Conservation (phyloP, 2,113 vertebrate genomes). For the Rhodinocichla rosea region DNA sequence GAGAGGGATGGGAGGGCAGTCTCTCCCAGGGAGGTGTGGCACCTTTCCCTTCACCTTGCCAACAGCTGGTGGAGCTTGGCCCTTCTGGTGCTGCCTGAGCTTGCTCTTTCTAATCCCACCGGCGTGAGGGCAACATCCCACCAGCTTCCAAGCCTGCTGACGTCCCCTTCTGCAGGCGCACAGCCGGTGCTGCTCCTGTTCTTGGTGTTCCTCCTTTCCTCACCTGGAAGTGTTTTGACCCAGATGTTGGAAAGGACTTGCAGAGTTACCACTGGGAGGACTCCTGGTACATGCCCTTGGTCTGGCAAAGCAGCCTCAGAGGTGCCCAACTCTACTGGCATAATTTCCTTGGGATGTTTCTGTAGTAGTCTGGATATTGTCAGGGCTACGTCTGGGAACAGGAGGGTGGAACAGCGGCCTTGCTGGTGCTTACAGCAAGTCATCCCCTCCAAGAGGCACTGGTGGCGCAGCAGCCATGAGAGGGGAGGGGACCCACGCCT, state of each 20-base stretch:
- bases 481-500: background rate
- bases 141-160: background rate
- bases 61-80: background rate
- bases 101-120: background rate
- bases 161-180: fast-evolving
- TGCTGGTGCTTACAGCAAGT: fast-evolving
- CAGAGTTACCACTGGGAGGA: too few relatives aligned
- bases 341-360: background rate
- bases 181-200: background rate
- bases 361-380: background rate
- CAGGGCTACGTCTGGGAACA: background rate
- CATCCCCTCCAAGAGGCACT: background rate
- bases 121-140: background rate
- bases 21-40: background rate
- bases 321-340: fast-evolving
- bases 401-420: background rate
- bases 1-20: background rate
- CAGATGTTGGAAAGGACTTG: background rate
- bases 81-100: background rate
- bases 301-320: background rate
- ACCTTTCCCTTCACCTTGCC: background rate
- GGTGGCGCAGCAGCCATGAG: background rate
- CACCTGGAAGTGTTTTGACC: background rate
- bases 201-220: background rate
- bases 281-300: background rate